Evolutionary conservation across 1,140 invertebrate genomes (phyloP), one percentile per base, ranked within the genome.

Genomic region (Rhyacophila brunnea): DNA sequence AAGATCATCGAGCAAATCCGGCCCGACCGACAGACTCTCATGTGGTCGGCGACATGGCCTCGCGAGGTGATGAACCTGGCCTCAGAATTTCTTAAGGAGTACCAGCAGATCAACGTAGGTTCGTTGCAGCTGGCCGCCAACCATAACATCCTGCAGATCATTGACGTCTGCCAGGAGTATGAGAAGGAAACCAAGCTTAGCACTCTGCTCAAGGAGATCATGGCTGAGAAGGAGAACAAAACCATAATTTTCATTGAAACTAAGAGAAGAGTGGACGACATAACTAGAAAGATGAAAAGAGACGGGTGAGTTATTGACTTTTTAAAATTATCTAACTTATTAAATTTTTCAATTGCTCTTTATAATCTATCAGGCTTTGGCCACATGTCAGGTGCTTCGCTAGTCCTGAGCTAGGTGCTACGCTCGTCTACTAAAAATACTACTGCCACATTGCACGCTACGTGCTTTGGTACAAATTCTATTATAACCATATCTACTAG

Each of bases 41-140:
- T 96, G 93, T 96, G 93, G 91, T 93, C 91, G 64, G 93, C 93
- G 2, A 96, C 93, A 0, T 96, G 93, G 93, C 93, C 93, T 1
- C 91, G 93, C 71, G 93, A 96, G 80, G 93, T 96, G 1, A 84
- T 88, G 68, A 84, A 82, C 66, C 73, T 96, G 40, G 93, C 93
- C 28, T 87, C 91, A 67, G 93, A 96, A 69, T 96, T 95, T 73
- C 80, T 96, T 5, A 86, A 85, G 63, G 88, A 95, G 69, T 93
- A 93, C 67, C 81, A 90, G 50, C 92, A 95, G 74, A 86, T 96
- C 35, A 96, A 95, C 75, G 89, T 96, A 70, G 93, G 94, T 19
- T 92, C 92, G 4, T 71, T 93, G 10, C 84, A 88, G 65, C 75
- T 96, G 15, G 82, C 90, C 49, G 94, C 94, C 2, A 96, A 96